Evolutionary conservation across 2,888 invertebrate genomes (phyloP).

Genomic region (Eristalinus sepulchralis): DNA sequence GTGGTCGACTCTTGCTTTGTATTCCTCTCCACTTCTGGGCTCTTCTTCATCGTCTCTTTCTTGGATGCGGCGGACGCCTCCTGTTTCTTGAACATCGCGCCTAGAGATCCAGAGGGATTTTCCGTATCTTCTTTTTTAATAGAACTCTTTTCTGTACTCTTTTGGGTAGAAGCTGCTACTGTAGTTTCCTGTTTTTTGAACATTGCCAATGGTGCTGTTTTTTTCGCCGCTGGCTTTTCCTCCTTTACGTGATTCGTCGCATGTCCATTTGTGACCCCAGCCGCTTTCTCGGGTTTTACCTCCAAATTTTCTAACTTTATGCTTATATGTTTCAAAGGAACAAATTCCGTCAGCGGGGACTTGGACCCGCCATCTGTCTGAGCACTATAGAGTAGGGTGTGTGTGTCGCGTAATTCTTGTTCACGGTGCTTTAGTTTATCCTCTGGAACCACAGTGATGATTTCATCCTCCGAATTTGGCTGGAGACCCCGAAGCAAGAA

Average conservation of each 20-base stretch:
- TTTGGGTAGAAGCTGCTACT: conserved; percentile 34
- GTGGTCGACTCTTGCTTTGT: too few species aligned
- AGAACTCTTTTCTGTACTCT: conserved; percentile 36
- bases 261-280: conserved; percentile 31
- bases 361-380: conserved; percentile 78
- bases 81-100: conserved; percentile 56
- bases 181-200: conserved; percentile 51
- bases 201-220: conserved; percentile 28
- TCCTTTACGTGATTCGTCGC: background rate
- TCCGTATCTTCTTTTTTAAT: conserved; percentile 23
- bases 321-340: conserved; percentile 74
- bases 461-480: conserved; percentile 70
- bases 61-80: conserved; percentile 27
- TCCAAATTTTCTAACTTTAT: conserved; percentile 73
- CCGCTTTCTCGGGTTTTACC: background rate
- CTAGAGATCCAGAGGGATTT: conserved; percentile 22
- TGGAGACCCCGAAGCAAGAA: conserved; percentile 69
- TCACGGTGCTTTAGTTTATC: conserved; percentile 75
- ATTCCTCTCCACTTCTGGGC: background rate
- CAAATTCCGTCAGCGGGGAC: conserved; percentile 75
- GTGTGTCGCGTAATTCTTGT: conserved; percentile 73
- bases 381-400: conserved; percentile 76
- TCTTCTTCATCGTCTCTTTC: conserved; percentile 26
- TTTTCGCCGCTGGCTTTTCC: conserved; percentile 46
- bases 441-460: conserved; percentile 76